Evolutionary conservation across 1,140 invertebrate genomes (phyloP).

Genomic region (Asbolus verrucosus): DNA sequence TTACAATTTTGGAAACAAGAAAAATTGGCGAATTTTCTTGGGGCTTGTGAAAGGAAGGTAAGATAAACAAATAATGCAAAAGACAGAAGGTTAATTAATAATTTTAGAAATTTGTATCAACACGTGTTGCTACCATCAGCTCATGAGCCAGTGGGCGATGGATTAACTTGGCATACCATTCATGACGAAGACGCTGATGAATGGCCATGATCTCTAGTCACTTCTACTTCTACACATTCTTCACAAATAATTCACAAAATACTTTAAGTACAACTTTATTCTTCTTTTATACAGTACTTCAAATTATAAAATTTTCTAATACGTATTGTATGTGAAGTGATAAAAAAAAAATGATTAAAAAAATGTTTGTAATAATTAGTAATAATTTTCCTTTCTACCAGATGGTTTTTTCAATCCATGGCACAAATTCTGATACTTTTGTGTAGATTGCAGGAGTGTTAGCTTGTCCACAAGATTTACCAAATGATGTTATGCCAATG

Average conservation of each 20-base stretch:
- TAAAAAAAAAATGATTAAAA: constrained; percentile 34
- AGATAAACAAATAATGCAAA: constrained; percentile 15
- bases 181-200: constrained; percentile 68
- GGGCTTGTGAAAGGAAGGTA: constrained; percentile 80
- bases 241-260: neutral
- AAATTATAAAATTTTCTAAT: constrained; percentile 36
- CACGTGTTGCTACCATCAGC: constrained; percentile 84
- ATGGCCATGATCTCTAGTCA: constrained; percentile 65
- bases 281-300: constrained; percentile 29
- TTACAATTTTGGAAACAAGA: constrained; percentile 86
- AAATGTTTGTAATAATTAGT: constrained; percentile 14
- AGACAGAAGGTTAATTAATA: neutral
- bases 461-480: constrained; percentile 68
- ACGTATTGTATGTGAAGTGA: constrained; percentile 36
- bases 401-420: constrained; percentile 70
- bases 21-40: constrained; percentile 92
- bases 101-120: constrained; percentile 67
- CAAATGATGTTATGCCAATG: constrained; percentile 69
- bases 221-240: constrained; percentile 9
- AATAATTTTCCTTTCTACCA: constrained; percentile 53
- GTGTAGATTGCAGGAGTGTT: constrained; percentile 71
- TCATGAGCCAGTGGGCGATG: constrained; percentile 83
- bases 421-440: constrained; percentile 69
- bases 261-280: constrained; percentile 44
- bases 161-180: constrained; percentile 82